These are phyloP conservation scores for Lamellibrachia columna DNA, from an alignment of 2,888 invertebrate genomes.

Conservation along the genomic window DNA sequence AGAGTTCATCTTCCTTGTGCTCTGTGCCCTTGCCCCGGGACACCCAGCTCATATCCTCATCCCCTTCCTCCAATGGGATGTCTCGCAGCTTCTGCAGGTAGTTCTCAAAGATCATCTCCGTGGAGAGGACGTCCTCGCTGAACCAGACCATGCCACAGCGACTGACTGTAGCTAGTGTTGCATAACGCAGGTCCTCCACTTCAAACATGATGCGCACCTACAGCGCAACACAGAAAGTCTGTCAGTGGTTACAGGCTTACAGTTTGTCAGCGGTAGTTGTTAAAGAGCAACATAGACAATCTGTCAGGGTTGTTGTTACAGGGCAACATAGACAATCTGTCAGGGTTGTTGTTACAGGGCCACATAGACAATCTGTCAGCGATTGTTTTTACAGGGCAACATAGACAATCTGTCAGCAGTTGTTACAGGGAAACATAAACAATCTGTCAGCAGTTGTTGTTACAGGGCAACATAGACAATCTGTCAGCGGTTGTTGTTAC, in stretches of 20 bases:
- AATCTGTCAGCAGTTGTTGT: background rate
- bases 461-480: background rate
- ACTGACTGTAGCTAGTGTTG: constrained; percentile 97
- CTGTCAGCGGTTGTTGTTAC: background rate
- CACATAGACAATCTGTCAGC: background rate
- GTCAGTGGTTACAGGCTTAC: background rate
- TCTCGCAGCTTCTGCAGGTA: constrained; percentile 86
- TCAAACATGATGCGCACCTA: constrained; percentile 70
- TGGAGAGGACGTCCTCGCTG: constrained; percentile 97
- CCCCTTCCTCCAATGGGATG: constrained; percentile 62
- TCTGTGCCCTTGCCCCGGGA: constrained; percentile 31
- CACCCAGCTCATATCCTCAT: constrained; percentile 50
- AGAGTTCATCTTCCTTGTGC: constrained; percentile 56
- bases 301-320: background rate
- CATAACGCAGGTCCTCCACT: constrained; percentile 96
- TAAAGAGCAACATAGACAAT: background rate
- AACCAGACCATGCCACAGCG: constrained; percentile 99
- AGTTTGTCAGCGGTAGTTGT: background rate
- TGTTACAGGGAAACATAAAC: too few relatives aligned
- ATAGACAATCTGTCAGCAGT: background rate
- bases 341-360: background rate
- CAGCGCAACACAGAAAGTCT: background rate
- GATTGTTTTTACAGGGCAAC: background rate
- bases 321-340: background rate
- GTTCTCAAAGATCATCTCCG: constrained; percentile 99